Evolutionary conservation across 2,113 vertebrate species (phyloP), one percentile per base, ranked within the genome.

Genomic region (Toxostoma redivivum): DNA sequence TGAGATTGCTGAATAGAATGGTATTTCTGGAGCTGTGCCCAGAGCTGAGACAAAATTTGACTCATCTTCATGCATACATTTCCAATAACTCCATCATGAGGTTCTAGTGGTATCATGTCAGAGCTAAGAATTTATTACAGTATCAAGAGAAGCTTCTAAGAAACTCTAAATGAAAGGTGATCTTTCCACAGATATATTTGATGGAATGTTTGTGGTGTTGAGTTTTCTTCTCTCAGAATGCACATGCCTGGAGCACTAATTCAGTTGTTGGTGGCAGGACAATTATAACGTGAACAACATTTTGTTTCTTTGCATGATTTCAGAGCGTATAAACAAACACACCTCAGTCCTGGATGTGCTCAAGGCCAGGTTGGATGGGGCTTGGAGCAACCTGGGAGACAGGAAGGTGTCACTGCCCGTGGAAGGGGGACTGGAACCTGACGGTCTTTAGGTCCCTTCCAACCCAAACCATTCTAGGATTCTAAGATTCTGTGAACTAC

Each of bases 41-140:
- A 71, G 93, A 96, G 22, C 12, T 88, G 90, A 96, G 82, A 93
- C 76, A 96, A 97, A 96, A 96, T 86, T 94, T 96, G 92, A 96
- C 90, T 96, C 94, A 96, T 94, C 82, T 92, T 92, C 85, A 86
- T 60, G 82, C 85, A 96, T 83, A 86, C 20, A 96, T 88, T 96
- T 94, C 80, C 88, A 93, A 86, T 74, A 83, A 93, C 48, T 84
- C 82, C 60, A 94, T 95, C 92, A 90, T 22, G 12, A 95, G 85
- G 58, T 86, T 77, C 82, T 51, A 81, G 60, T 5, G 2, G n/a
- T 73, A 94, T 8, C 44, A 71, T 21, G 23, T 67, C 72, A 74
- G 47, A 92, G 64, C 17, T 90, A 78, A 81, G 80, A 88, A 70
- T 40, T 67, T 4, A 81, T 88, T 62, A 44, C 23, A 69, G 15